A percentile compares a stretch with the other conserved stretches of the same genome.
Conservation (phyloP, 2,113 vertebrate genomes). For the Oryzias melastigma region DNA sequence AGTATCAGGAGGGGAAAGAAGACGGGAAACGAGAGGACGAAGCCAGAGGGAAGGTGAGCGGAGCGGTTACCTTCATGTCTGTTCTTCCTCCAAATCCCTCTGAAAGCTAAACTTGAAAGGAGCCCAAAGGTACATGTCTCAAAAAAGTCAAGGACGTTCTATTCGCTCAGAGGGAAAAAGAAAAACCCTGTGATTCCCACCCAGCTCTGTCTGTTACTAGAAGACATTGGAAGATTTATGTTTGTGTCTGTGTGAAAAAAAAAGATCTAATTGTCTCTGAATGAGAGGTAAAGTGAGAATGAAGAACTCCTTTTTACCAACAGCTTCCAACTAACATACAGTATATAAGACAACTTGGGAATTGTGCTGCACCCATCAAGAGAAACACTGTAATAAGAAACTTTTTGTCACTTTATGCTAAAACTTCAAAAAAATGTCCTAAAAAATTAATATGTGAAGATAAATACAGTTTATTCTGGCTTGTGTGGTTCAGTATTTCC, state of each 20-base stretch:
- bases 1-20: constrained; percentile 37
- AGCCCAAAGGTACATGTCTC: constrained; percentile 35
- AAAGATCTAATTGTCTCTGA: constrained; percentile 5
- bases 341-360: constrained; percentile 60
- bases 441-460: too few species aligned
- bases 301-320: constrained; percentile 29
- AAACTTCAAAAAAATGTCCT: neutral
- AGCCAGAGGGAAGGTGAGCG: constrained; percentile 64
- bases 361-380: constrained; percentile 20
- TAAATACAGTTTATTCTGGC: too few species aligned
- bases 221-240: neutral
- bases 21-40: constrained; percentile 25
- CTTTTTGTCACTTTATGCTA: neutral
- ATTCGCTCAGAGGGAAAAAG: constrained; percentile 10
- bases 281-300: constrained; percentile 35
- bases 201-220: neutral
- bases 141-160: constrained; percentile 46
- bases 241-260: neutral
- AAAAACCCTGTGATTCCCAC: neutral
- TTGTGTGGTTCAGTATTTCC: neutral
- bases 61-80: constrained; percentile 33
- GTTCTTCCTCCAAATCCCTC: constrained; percentile 41
- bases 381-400: too few species aligned
- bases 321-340: constrained; percentile 14
- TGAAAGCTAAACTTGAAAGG: constrained; percentile 42